Conservation (phyloP, 2,113 vertebrate genomes). For the Ceratotherium simum region DNA sequence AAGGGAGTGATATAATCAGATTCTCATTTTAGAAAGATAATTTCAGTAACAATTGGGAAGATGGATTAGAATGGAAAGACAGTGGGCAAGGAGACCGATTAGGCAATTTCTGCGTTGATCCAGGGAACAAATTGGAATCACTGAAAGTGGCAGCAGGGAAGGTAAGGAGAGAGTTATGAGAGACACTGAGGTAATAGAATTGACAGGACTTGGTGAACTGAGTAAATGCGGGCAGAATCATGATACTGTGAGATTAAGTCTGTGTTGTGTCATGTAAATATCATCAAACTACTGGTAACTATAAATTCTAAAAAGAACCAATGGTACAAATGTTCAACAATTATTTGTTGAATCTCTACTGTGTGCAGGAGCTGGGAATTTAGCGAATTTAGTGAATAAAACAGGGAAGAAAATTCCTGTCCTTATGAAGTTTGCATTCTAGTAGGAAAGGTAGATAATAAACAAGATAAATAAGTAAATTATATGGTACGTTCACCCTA, state of each 20-base stretch:
- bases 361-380: background rate
- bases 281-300: background rate
- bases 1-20: background rate
- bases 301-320: slow-evolving; percentile 12
- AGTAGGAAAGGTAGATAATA: background rate
- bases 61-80: slow-evolving; percentile 2
- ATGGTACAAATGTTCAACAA: background rate
- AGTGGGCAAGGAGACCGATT: background rate
- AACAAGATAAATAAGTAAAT: background rate
- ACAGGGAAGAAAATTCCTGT: background rate
- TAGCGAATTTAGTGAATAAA: background rate
- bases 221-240: background rate
- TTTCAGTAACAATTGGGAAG: slow-evolving; percentile 1
- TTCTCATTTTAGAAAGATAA: slow-evolving; percentile 38
- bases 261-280: background rate
- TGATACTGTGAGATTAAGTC: background rate
- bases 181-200: background rate
- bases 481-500: background rate
- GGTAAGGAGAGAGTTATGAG: background rate
- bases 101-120: background rate
- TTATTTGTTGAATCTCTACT: background rate
- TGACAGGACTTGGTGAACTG: background rate
- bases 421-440: slow-evolving; percentile 27
- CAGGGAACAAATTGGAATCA: background rate
- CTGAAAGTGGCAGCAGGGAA: background rate